Conservation (phyloP, 2,888 invertebrate genomes). For the Pterobdella sp. region DNA sequence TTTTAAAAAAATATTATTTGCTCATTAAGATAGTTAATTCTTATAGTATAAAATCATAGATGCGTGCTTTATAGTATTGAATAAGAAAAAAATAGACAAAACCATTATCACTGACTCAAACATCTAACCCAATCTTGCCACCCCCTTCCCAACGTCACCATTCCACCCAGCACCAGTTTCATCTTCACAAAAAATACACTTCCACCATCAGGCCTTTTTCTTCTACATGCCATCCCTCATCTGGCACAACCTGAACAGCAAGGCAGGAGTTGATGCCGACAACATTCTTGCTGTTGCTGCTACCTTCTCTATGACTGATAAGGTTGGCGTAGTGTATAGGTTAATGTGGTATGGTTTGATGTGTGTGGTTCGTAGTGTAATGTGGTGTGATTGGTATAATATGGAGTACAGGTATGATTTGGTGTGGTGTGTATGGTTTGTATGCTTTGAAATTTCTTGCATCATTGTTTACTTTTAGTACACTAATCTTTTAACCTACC, state of each 20-base stretch:
- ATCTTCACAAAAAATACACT: not conserved
- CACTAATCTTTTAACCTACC: too few species aligned
- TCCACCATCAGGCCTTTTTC: conserved; percentile 43
- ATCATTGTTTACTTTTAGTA: too few species aligned
- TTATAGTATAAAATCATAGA: too few species aligned
- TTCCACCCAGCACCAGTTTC: not conserved
- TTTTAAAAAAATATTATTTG: too few species aligned
- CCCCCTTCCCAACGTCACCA: not conserved
- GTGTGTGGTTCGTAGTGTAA: too few species aligned
- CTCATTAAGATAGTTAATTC: too few species aligned
- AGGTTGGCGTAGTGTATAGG: conserved; percentile 12
- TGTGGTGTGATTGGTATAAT: not conserved
- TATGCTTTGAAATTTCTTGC: too few species aligned
- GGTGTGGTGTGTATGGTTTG: not conserved
- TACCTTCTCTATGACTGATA: conserved; percentile 31
- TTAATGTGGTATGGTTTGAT: not conserved
- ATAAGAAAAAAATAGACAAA: too few species aligned
- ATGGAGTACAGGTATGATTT: too few species aligned
- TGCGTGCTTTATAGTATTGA: too few species aligned
- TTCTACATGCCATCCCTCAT: conserved; percentile 50
- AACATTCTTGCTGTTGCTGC: conserved; percentile 32
- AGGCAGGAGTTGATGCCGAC: conserved; percentile 38
- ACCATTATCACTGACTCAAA: too few species aligned
- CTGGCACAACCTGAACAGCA: conserved; percentile 49
- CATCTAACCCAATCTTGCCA: not conserved